Conservation (phyloP, 2,113 vertebrate genomes). For the Garra rufa region DNA sequence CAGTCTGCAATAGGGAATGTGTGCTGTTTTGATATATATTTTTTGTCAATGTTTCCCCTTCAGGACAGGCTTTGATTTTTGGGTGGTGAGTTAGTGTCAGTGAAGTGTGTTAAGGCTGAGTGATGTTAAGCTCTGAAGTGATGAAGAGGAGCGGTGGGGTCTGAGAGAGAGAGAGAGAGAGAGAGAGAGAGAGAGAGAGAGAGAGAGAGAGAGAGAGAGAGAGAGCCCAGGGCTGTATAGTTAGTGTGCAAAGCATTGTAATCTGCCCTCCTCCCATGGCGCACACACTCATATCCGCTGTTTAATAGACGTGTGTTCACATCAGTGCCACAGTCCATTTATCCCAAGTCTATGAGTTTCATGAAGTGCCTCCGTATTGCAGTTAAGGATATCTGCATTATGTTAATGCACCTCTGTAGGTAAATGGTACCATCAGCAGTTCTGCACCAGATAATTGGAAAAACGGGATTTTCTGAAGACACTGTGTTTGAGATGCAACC, state of each 20-base stretch:
- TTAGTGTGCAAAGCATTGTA: constrained; percentile 50
- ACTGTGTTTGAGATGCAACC: not conserved
- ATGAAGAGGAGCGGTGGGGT: constrained; percentile 33
- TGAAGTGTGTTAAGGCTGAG: constrained; percentile 48
- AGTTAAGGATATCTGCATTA: constrained; percentile 55
- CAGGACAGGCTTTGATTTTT: constrained; percentile 35
- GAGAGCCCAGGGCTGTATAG: constrained; percentile 36
- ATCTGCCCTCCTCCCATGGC: constrained; percentile 28
- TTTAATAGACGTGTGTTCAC: constrained; percentile 44
- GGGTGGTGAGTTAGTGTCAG: constrained; percentile 40
- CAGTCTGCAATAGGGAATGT: constrained; percentile 13
- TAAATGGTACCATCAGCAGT: constrained; percentile 50
- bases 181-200: not conserved
- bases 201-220: constrained; percentile 20
- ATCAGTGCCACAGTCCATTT: constrained; percentile 51
- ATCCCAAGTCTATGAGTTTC: constrained; percentile 34
- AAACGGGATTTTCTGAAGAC: constrained; percentile 27
- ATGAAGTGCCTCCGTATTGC: constrained; percentile 38
- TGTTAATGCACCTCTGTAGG: constrained; percentile 48
- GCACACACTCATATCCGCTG: not conserved
- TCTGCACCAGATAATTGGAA: constrained; percentile 18
- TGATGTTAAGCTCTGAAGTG: constrained; percentile 54
- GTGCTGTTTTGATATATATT: not conserved
- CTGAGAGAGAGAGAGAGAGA: not conserved
- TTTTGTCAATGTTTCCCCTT: not conserved